Evolutionary conservation across 2,797 vertebrate genomes (phyloP).

Genomic region (Pterois miles): DNA sequence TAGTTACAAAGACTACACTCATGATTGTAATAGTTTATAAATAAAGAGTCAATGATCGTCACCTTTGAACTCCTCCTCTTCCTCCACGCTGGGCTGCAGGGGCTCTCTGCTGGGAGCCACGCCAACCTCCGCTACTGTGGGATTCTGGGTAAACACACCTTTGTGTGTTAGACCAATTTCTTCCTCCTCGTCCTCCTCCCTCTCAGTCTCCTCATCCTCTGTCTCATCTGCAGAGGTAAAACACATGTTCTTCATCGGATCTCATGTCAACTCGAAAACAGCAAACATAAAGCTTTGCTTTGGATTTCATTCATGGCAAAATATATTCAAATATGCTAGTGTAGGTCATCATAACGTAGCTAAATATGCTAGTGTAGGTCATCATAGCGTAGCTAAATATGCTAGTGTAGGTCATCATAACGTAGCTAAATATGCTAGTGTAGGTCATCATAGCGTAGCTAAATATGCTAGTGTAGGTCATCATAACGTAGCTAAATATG

Average conservation of each 20-base stretch:
- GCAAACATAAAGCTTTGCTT: no score
- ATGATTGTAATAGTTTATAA: neutral
- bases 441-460: no score
- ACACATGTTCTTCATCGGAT: neutral
- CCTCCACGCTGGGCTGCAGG: constrained; percentile 63
- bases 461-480: no score
- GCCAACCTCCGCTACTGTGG: constrained; percentile 64
- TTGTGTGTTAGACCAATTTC: constrained; percentile 23
- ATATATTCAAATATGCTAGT: no score
- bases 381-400: no score
- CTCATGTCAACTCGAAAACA: neutral
- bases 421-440: no score
- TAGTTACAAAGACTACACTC: no score
- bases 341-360: no score
- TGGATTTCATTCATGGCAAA: no score
- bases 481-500: no score
- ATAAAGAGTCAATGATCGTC: neutral
- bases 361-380: no score
- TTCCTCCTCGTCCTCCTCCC: constrained; percentile 28
- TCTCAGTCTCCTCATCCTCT: constrained; percentile 43
- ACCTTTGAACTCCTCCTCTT: constrained; percentile 4
- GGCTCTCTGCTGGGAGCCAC: constrained; percentile 67
- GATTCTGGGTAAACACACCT: constrained; percentile 59
- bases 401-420: no score
- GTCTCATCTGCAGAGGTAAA: constrained; percentile 37